These are phyloP conservation scores for Stegodyphus dumicola DNA, from an alignment of 1,140 invertebrate genomes.

Conservation along the genomic window DNA sequence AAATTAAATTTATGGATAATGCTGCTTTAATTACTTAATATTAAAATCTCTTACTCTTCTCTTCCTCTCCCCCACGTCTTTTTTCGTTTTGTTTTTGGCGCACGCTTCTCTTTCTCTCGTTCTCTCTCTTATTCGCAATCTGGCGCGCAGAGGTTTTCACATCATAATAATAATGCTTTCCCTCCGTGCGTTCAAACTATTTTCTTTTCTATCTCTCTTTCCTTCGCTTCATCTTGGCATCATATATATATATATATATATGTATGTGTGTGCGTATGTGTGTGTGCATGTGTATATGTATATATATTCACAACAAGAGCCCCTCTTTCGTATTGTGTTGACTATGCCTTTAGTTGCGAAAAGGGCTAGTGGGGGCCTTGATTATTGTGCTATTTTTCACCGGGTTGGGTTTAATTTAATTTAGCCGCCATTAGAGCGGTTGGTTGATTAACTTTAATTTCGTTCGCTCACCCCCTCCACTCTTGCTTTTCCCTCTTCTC, in stretches of 20 bases:
- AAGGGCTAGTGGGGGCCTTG: constrained; percentile 25
- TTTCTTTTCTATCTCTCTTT: constrained; percentile 52
- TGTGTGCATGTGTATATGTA: not conserved
- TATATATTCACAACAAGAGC: not conserved
- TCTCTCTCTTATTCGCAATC: constrained; percentile 2
- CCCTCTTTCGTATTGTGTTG: constrained; percentile 56
- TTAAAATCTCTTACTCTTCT: constrained; percentile 53
- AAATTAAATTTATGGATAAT: constrained; percentile 62
- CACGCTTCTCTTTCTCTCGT: not conserved
- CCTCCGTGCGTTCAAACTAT: constrained; percentile 27
- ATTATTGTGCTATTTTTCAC: constrained; percentile 62
- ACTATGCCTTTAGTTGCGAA: constrained; percentile 45
- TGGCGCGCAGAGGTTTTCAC: constrained; percentile 33
- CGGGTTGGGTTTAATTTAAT: constrained; percentile 61
- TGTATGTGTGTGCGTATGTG: not conserved
- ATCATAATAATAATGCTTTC: constrained; percentile 60
- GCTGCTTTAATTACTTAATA: constrained; percentile 62
- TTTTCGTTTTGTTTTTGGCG: constrained; percentile 16
- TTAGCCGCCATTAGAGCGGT: constrained; percentile 61
- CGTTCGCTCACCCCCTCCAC: constrained; percentile 28
- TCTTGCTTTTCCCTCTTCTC: not conserved
- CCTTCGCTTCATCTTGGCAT: not conserved
- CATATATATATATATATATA: constrained; percentile 22
- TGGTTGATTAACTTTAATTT: constrained; percentile 62
- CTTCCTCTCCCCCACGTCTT: not conserved